A percentile compares a stretch with the other conserved stretches of the same genome.
Conservation (phyloP, 2,113 vertebrate genomes). For the Seriola aureovittata region DNA sequence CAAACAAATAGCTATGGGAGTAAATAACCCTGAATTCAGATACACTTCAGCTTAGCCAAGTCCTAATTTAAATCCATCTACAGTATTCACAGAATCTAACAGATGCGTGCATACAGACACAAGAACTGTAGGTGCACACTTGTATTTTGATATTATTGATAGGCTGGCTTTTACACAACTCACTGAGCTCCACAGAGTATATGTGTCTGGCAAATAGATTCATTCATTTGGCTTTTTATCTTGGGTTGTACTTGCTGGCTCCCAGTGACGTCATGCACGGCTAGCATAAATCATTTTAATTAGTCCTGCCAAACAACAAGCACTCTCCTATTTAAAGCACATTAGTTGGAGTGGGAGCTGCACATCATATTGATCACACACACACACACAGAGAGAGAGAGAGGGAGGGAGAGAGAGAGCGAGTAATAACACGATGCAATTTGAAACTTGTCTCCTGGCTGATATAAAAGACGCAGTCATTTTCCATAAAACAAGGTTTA, state of each 20-base stretch:
- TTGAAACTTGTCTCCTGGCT: constrained; percentile 12
- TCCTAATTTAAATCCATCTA: no score
- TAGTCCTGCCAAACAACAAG: constrained; percentile 60
- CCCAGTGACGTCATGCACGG: constrained; percentile 58
- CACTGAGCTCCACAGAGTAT: not conserved
- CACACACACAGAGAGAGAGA: not conserved
- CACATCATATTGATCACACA: constrained; percentile 16
- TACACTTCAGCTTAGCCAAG: not conserved
- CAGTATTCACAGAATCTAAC: not conserved
- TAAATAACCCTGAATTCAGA: not conserved
- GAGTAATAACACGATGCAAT: not conserved
- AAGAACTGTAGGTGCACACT: not conserved
- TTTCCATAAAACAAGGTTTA: not conserved
- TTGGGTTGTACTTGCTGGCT: constrained; percentile 30
- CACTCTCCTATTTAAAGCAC: constrained; percentile 51
- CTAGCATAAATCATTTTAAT: constrained; percentile 76
- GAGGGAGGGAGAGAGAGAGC: no score
- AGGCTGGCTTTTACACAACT: not conserved
- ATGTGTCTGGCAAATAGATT: constrained; percentile 52
- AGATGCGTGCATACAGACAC: not conserved
- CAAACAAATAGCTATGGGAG: not conserved
- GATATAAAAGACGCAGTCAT: not conserved
- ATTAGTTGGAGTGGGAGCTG: constrained; percentile 38
- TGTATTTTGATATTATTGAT: not conserved
- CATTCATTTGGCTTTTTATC: constrained; percentile 62